Conservation (phyloP, 2,113 vertebrate species). For the Silurus asotus region DNA sequence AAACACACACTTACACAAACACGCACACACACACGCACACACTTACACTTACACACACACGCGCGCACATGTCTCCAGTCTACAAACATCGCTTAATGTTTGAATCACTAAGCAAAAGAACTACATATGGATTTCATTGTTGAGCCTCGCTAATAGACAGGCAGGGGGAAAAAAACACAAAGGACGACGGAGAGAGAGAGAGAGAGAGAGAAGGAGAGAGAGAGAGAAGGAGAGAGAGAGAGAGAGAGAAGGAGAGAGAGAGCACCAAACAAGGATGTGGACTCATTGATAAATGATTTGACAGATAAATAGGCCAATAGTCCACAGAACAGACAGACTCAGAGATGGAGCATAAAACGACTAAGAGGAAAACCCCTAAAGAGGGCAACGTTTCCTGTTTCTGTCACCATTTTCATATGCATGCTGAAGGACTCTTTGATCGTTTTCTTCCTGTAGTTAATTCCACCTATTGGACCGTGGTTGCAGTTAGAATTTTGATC, state of each 20-base stretch:
- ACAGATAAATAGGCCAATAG: slow-evolving; percentile 22
- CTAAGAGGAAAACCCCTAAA: background rate
- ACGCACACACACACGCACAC: background rate
- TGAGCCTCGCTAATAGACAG: slow-evolving; percentile 51
- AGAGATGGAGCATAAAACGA: background rate
- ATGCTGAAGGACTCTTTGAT: background rate
- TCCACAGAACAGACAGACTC: background rate
- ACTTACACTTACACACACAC: background rate
- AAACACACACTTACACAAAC: background rate
- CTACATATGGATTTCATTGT: slow-evolving; percentile 61
- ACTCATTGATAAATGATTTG: slow-evolving; percentile 14
- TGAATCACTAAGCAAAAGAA: slow-evolving; percentile 57
- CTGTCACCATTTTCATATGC: background rate
- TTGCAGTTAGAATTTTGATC: background rate
- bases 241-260: slow-evolving; percentile 14
- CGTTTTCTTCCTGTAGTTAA: background rate
- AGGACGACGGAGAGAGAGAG: background rate
- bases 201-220: slow-evolving; percentile 38
- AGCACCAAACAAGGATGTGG: slow-evolving; percentile 27
- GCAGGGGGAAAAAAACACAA: slow-evolving; percentile 42
- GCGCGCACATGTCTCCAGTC: slow-evolving; percentile 19
- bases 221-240: slow-evolving; percentile 2
- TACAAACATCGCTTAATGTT: slow-evolving; percentile 44
- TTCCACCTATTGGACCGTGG: background rate
- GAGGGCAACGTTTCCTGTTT: background rate